Percentiles rank a stretch among this genome's conserved stretches.
Evolutionary conservation across 2,113 vertebrate genomes (phyloP).

Genomic region (Anolis sagrei): DNA sequence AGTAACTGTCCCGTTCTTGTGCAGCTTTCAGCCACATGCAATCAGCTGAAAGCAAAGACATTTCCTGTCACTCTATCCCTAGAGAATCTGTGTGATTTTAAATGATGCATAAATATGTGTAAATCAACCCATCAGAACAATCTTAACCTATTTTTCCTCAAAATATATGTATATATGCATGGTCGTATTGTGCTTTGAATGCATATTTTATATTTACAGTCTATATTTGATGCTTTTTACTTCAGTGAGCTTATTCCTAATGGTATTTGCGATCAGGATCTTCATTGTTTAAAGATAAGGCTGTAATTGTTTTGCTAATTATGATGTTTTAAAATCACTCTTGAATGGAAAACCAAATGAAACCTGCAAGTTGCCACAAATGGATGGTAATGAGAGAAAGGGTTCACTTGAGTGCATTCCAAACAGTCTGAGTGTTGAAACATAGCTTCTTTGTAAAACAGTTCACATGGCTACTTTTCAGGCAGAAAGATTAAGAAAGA

Average conservation of each 20-base stretch:
- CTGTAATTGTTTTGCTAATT: neutral
- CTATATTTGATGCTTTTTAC: neutral
- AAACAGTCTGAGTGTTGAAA: neutral
- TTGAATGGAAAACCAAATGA: neutral
- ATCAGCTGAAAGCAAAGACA: too few species aligned
- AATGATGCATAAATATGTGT: neutral
- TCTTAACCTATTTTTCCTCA: neutral
- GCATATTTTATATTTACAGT: neutral
- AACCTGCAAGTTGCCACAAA: rapidly evolving
- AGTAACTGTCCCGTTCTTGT: too few species aligned
- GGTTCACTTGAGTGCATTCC: neutral
- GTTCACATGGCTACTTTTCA: neutral
- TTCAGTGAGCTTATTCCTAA: neutral
- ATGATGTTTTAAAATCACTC: neutral
- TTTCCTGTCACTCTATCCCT: neutral
- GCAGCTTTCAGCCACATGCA: too few species aligned
- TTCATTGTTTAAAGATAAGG: slow-evolving; percentile 14
- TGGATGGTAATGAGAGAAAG: neutral
- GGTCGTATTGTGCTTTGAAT: neutral
- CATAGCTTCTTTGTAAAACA: neutral
- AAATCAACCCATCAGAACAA: neutral
- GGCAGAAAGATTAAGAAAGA: slow-evolving; percentile 18
- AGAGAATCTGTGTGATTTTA: neutral
- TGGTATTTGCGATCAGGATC: neutral
- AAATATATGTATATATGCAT: too few species aligned